Base-by-base conservation (phyloP, 2,113 vertebrate genomes). In the Apeltes quadracus region DNA sequence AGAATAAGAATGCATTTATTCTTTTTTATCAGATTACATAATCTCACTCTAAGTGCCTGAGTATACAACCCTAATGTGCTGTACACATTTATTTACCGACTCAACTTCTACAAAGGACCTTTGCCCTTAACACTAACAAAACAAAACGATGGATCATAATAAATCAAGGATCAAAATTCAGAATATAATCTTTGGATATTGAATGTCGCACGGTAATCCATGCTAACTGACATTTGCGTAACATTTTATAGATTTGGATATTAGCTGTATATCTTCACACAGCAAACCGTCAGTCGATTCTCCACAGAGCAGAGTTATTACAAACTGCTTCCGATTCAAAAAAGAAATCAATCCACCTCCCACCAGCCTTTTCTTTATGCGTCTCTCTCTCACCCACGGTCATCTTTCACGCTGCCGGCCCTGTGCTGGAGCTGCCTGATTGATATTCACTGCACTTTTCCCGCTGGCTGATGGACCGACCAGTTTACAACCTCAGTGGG, bases 371-470 rank as follows among this genome's bases (percentile, higher is more conserved):
- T 41, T 62, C 34, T 75, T 53, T 63, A 23, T 64, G 12, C 38
- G 9, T 76, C 25, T 76, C 58, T 76, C 58, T 68, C 25, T 56
- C 50, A 48, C 12, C 15, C 70, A 58, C 67, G 73, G 71, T 70
- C 70, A 48, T 51, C 77, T 36, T 43, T 72, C 72, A 70, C 72
- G 79, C 64, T 58, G 57, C 38, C 43, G 58, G 65, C 29, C 46
- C 76, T 15, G 25, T 54, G 53, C 53, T 54, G 57, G 13, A 29
- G 53, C 25, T 44, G 38, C 25, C 81, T 86, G 59, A 65, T 89
- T 88, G 64, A 75, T 86, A 85, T 82, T 88, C 87, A 65, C 18
- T 50, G 71, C 81, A 75, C 61, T 78, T 74, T 69, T 70, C 58
- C 58, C 1, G 2, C 53, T 62, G 65, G 66, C 76, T 83, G 76